A percentile compares a stretch with the other conserved stretches of the same genome.
Evolutionary conservation across 2,797 vertebrate species (phyloP).

Genomic region (Phoxinus dragarum): DNA sequence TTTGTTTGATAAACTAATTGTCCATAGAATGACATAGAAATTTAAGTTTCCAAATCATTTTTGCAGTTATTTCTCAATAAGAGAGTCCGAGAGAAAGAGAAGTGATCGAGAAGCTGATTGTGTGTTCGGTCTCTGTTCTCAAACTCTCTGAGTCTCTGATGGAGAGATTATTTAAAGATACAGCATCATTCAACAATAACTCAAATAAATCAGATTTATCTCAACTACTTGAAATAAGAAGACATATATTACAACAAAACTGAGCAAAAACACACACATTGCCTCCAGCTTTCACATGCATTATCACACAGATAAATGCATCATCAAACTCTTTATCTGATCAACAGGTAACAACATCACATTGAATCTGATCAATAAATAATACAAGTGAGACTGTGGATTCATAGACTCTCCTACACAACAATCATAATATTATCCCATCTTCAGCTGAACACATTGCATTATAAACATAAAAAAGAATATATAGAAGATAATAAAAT

Average conservation of each 20-base stretch:
- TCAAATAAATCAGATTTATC: background rate
- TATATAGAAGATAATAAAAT: background rate
- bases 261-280: background rate
- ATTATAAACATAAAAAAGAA: background rate
- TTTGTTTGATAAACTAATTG: background rate
- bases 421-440: background rate
- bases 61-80: background rate
- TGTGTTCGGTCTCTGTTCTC: background rate
- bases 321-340: background rate
- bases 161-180: background rate
- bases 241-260: background rate
- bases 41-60: background rate
- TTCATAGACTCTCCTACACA: background rate
- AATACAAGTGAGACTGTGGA: background rate
- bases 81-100: background rate
- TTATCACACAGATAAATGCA: background rate
- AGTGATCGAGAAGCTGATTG: background rate
- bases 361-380: background rate
- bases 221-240: background rate
- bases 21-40: background rate
- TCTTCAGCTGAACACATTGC: background rate
- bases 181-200: background rate
- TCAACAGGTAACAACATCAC: background rate
- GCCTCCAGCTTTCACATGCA: background rate
- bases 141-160: background rate